Base-by-base conservation (phyloP, 2,113 vertebrate species). In the Willisornis vidua region DNA sequence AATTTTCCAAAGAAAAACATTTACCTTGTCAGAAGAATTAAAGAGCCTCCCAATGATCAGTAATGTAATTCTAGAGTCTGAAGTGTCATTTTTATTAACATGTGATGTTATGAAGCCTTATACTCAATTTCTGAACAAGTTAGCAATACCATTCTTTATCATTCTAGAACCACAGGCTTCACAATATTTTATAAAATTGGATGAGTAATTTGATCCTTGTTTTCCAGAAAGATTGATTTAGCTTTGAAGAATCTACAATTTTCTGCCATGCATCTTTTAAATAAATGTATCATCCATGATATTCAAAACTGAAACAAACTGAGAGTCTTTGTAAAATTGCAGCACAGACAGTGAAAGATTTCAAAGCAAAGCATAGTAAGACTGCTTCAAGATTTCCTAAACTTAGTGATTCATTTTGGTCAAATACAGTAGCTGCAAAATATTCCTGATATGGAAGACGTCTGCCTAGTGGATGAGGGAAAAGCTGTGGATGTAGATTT, bases 371-470 rank as follows among this genome's bases (percentile, higher is more conserved):
- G 59, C 28, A 15, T 14, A 67, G 59, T 13, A 3, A 74, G 33
- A 51, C 2, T 66, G 5, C 10, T 78, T 78, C 35, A 74, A 25
- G 10, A 66, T 73, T 73, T 77, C 9, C 22, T 63, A 75, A 59
- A 55, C 73, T 51, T 89, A 17, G 2, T 55, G 13, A 81, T 10
- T 4, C 3, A 28, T 68, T 96, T 77, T 73, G 39, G 14, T 46
- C 6, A 72, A 63, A 59, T 18, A 39, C 3, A 45, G 5, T 33
- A 73, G 1, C 3, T 58, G 4, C 10, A 70, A 81, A 70, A 33
- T 45, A 14, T 39, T 62, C 19, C 14, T 1, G 1, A 35, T 35
- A 65, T 2, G 35, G 22, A 33, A 58, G 23, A 39, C 0, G 3
- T 22, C 8, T 12, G 14, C 11, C 4, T 8, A n/a, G 23, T 17